Conservation (phyloP, 2,113 vertebrate genomes). For the Prochilodus magdalenae region DNA sequence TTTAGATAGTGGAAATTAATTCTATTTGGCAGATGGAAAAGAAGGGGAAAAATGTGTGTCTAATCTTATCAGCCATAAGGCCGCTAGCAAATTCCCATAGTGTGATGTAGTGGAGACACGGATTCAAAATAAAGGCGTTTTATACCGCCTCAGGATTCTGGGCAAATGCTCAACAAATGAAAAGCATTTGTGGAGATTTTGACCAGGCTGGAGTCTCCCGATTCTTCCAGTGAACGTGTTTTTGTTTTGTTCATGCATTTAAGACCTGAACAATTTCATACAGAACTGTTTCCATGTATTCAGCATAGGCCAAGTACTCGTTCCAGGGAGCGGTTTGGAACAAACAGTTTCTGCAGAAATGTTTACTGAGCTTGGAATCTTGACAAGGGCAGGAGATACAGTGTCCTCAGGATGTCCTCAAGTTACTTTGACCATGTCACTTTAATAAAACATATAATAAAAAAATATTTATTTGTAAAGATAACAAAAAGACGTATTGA, state of each 20-base stretch:
- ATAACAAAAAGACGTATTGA: too few species aligned
- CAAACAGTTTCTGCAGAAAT: not conserved
- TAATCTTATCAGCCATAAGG: constrained; percentile 33
- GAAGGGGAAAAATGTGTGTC: constrained; percentile 52
- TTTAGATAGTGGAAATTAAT: constrained; percentile 3
- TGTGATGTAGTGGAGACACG: constrained; percentile 7
- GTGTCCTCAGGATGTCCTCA: too few species aligned
- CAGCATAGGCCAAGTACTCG: not conserved
- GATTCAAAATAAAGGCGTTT: not conserved
- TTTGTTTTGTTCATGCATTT: constrained; percentile 7
- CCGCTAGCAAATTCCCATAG: constrained; percentile 7
- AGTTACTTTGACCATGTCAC: too few species aligned
- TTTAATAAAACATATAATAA: too few species aligned
- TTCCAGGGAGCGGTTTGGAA: constrained; percentile 22
- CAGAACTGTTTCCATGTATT: not conserved
- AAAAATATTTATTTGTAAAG: too few species aligned
- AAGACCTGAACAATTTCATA: not conserved
- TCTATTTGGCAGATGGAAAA: constrained; percentile 17
- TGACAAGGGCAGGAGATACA: too few species aligned
- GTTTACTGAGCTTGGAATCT: not conserved
- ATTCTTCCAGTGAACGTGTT: not conserved
- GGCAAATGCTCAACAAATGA: constrained; percentile 15
- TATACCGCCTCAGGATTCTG: constrained; percentile 18
- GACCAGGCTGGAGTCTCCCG: not conserved
- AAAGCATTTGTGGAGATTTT: not conserved